Evolutionary conservation across 2,113 vertebrate genomes (phyloP).

Genomic region (Psittacula cyanocephala): DNA sequence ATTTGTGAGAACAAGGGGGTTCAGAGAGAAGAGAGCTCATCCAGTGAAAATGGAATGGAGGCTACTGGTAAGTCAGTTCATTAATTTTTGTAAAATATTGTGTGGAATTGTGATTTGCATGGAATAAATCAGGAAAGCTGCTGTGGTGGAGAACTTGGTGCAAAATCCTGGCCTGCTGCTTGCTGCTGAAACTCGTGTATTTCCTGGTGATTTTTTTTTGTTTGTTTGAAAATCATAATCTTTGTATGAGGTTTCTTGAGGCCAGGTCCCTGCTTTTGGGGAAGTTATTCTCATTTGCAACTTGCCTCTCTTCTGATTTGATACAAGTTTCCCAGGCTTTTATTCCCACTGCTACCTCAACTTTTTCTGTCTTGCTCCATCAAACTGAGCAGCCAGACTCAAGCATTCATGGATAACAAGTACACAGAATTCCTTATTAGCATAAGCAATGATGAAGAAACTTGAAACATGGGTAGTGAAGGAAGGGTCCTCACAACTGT

Average conservation of each 20-base stretch:
- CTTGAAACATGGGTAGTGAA: neutral
- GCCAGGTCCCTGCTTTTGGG: neutral
- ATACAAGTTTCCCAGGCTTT: neutral
- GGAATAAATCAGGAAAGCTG: neutral
- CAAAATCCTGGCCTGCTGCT: neutral
- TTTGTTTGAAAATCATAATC: neutral
- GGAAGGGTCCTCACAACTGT: neutral
- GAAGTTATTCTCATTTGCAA: neutral
- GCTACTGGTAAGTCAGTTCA: neutral
- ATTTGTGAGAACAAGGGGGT: neutral
- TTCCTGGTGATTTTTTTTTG: neutral
- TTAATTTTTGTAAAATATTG: neutral
- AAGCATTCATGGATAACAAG: neutral
- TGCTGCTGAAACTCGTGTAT: neutral
- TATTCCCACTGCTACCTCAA: neutral
- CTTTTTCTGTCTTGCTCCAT: neutral
- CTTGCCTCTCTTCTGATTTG: neutral
- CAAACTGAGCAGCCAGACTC: neutral
- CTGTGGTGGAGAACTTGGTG: neutral
- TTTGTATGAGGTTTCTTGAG: neutral
- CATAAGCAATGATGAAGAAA: neutral
- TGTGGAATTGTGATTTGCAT: neutral
- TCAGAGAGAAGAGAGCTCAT: neutral
- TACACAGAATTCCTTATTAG: neutral
- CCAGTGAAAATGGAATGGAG: neutral